Evolutionary conservation across 2,888 invertebrate species (phyloP), one percentile per base, ranked within the genome.

Genomic region (Andricus curvator): DNA sequence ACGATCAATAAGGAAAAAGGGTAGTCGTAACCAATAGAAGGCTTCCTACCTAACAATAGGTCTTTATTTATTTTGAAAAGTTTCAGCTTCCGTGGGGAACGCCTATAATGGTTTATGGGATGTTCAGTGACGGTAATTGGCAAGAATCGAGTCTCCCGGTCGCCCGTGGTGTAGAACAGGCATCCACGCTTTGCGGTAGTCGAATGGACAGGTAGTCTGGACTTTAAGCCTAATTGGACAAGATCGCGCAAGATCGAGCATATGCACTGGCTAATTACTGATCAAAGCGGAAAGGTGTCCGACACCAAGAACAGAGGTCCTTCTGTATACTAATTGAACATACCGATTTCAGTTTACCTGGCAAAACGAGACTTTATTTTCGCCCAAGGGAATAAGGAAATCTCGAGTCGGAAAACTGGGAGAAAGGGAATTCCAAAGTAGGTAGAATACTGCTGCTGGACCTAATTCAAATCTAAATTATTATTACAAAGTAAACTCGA

Each of bases 191-290:
- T 48, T 37, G 78, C 67, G 67, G 68, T 17, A 64, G 64, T 29
- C 15, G 67, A 78, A 78, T 78, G 56, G 67, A 68, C 83, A 83
- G 83, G 82, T 83, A 82, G 83, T 83, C 82, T 78, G 29, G 41
- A 80, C 56, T 82, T 78, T 81, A 80, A 81, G 74, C 84, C 84
- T 85, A 85, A 85, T 85, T 85, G 83, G 84, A 85, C 84, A 80
- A 83, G 85, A 85, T 82, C 83, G 83, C 83, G 82, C 83, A 81
- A 83, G 77, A 82, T 83, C 82, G 80, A 76, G 78, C 80, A 79
- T 83, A 82, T 80, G 79, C 79, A 81, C 78, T 82, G 78, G 82
- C 83, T 83, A 83, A 83, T 85, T 83, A 85, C 80, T 80, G 79
- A 80, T 81, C 81, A 51, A 70, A 68, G 77, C 65, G 37, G 29